Percentiles rank a stretch among this genome's conserved stretches.
These are phyloP conservation scores for Rhynchotus rufescens DNA, from an alignment of 2,797 vertebrate genomes.

Conservation along the genomic window DNA sequence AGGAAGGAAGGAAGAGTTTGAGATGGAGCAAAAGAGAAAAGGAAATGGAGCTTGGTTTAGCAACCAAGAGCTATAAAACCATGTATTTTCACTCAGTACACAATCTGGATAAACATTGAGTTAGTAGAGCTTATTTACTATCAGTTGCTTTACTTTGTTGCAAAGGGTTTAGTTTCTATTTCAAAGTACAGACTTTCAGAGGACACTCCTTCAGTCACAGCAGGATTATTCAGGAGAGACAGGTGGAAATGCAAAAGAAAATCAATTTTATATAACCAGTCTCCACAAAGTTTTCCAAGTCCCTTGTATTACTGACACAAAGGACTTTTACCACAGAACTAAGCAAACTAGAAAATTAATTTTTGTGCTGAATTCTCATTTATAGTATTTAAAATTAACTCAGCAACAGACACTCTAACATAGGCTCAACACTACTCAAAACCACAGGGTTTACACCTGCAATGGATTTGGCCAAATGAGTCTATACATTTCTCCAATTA, in stretches of 20 bases:
- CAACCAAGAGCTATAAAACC: not conserved
- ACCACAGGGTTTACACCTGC: accelerated
- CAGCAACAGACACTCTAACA: not conserved
- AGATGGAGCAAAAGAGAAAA: not conserved
- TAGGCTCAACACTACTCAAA: not conserved
- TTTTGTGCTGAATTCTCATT: too few relatives aligned
- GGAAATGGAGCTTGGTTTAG: not conserved
- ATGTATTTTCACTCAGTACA: accelerated
- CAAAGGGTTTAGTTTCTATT: not conserved
- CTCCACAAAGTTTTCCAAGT: not conserved
- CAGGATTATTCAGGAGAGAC: not conserved
- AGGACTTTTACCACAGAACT: not conserved
- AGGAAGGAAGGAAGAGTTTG: not conserved
- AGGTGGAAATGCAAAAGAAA: not conserved
- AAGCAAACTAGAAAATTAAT: accelerated
- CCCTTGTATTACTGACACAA: not conserved
- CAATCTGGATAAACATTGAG: not conserved
- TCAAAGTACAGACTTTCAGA: not conserved
- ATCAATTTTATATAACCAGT: not conserved
- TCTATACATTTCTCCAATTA: accelerated
- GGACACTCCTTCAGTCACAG: not conserved
- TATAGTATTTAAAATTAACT: too few relatives aligned
- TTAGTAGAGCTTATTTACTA: not conserved
- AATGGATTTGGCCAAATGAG: accelerated
- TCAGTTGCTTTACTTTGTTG: accelerated